Base-by-base conservation (phyloP, 2,888 invertebrate genomes). In the Platerodrilus igneus region DNA sequence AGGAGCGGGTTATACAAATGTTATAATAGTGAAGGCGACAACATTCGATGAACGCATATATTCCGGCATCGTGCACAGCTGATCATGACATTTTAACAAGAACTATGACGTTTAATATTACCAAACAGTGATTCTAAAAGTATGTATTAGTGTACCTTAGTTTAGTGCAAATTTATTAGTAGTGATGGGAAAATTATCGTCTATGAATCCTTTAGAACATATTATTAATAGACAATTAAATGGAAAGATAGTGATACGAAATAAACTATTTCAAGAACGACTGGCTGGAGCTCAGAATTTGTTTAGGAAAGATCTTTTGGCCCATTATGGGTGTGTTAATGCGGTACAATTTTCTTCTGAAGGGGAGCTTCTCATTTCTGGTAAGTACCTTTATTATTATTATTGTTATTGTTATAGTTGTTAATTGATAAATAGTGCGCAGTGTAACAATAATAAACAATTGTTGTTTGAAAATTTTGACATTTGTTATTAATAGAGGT, bases 251-350 rank as follows among this genome's bases (percentile, higher is more conserved):
- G 66, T 75, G 63, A 69, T 81, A 47, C 78, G 76, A 63, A 74
- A 77, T 40, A 73, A 73, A 46, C 70, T 82, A 49, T 77, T 80
- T 41, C 67, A 66, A 50, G 69, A 72, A 45, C 78, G 86, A 46
- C 71, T 86, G 46, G 71, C 73, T 38, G 73, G 73, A 42, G 85
- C 86, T 4, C 79, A 78, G 63, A 86, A 83, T 71, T 75, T 93
- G 23, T 91, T 81, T 68, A 79, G 83, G 55, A 85, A 85, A 59
- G 88, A 94, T 71, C 76, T 94, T 39, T 74, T 82, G 51, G 86
- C 88, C 51, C 94, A 94, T 75, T 94, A 82, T 75, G 94, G 94
- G 60, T 95, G 94, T 77, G 91, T 95, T 40, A 95, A 95, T 75
- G 93, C 94, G 47, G 86, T 94, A 57, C 94, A 94, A 72, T 95